A percentile compares a stretch with the other conserved stretches of the same genome.
phyloP scores from a whole-genome alignment of 1,140 invertebrate genomes.

The Coenobita brevimanus region DNA sequence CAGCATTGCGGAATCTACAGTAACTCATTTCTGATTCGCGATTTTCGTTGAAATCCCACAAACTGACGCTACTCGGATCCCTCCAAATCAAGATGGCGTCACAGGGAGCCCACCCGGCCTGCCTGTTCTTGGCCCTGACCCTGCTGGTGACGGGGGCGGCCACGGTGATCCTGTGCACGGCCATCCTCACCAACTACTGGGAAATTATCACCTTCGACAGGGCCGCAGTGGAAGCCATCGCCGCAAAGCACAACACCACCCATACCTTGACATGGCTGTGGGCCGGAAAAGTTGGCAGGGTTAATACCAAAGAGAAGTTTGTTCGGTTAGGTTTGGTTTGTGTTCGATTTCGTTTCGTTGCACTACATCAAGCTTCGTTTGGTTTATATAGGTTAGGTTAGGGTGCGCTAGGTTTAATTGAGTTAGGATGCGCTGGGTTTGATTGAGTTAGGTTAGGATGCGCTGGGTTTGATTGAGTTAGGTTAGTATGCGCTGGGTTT shows the following conservation, averaged over 20 bases:
- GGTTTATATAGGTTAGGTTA: too few species aligned
- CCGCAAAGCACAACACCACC: constrained; percentile 68
- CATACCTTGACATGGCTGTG: constrained; percentile 79
- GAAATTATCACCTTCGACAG: constrained; percentile 86
- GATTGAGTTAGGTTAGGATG: too few species aligned
- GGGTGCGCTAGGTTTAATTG: too few species aligned
- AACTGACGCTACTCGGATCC: too few species aligned
- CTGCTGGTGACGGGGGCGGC: constrained; percentile 78
- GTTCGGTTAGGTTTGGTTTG: too few species aligned
- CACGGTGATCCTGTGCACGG: constrained; percentile 84
- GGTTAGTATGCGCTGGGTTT: too few species aligned
- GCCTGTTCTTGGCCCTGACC: constrained; percentile 73
- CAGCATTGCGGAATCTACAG: too few species aligned
- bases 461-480: too few species aligned
- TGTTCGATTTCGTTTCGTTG: neutral
- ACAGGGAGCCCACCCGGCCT: constrained; percentile 68
- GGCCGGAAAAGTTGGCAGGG: constrained; percentile 79
- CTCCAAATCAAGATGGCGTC: constrained; percentile 42
- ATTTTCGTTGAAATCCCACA: too few species aligned
- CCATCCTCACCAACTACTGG: constrained; percentile 91
- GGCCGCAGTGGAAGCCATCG: constrained; percentile 71
- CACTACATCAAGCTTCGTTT: neutral
- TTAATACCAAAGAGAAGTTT: constrained; percentile 47
- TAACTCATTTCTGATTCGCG: too few species aligned
- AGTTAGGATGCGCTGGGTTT: too few species aligned